Evolutionary conservation across 2,797 vertebrate species (phyloP).

Genomic region (Danio kyathit): DNA sequence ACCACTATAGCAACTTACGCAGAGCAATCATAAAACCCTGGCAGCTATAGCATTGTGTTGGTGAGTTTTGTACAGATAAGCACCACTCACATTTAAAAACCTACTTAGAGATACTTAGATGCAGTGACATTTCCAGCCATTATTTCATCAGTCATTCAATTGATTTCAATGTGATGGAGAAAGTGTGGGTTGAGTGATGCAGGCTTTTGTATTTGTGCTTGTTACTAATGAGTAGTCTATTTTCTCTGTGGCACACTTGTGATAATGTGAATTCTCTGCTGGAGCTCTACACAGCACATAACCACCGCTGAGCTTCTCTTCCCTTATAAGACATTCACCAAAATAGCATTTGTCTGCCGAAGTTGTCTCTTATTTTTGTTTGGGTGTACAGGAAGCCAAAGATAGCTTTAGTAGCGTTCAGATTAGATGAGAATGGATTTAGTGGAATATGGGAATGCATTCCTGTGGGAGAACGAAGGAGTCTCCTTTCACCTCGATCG

Average conservation of each 20-base stretch:
- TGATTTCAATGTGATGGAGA: background rate
- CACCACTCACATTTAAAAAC: background rate
- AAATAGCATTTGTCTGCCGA: slow-evolving; percentile 28
- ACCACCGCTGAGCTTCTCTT: slow-evolving; percentile 23
- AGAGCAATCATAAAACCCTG: too few species aligned
- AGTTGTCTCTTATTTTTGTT: slow-evolving; percentile 49
- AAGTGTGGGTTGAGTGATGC: background rate
- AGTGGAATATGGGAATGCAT: slow-evolving; percentile 40
- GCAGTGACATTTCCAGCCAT: background rate
- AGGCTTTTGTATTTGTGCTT: background rate
- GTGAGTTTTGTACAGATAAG: too few species aligned
- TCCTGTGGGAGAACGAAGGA: slow-evolving; percentile 37
- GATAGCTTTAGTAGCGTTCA: slow-evolving; percentile 34
- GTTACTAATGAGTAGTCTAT: background rate
- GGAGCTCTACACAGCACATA: background rate
- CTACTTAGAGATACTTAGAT: background rate
- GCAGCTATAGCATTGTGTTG: too few species aligned
- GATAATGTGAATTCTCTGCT: slow-evolving; percentile 12
- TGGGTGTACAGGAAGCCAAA: slow-evolving; percentile 52
- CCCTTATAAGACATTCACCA: slow-evolving; percentile 44
- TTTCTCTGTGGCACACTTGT: slow-evolving; percentile 6
- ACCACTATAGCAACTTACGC: too few species aligned
- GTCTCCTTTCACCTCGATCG: slow-evolving; percentile 19
- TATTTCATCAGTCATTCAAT: background rate
- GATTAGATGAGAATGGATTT: slow-evolving; percentile 51